Evolutionary conservation across 2,113 vertebrate genomes (phyloP).

Genomic region (Tympanuchus pallidicinctus): DNA sequence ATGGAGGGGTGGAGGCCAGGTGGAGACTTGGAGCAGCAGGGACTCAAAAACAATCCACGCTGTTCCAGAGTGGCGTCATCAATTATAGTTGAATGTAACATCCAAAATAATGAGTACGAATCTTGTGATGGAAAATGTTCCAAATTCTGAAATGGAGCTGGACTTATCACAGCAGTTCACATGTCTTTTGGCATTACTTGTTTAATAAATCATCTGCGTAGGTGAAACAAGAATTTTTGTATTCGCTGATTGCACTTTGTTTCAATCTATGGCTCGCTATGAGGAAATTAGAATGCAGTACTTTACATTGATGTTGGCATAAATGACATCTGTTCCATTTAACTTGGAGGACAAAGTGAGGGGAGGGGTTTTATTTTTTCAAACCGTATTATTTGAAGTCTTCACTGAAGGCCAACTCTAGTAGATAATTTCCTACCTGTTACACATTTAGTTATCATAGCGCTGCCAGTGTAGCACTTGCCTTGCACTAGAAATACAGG

Average conservation of each 20-base stretch:
- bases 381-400: background rate
- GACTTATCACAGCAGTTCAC: background rate
- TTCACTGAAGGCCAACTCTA: background rate
- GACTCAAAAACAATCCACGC: background rate
- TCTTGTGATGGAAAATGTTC: background rate
- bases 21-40: background rate
- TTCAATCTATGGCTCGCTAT: background rate
- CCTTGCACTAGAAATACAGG: background rate
- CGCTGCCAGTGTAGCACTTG: background rate
- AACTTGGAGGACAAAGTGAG: background rate
- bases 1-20: background rate
- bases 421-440: background rate
- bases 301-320: fast-evolving
- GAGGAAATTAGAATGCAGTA: background rate
- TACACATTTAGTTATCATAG: background rate
- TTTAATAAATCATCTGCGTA: background rate
- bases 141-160: background rate
- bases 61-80: background rate
- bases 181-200: background rate
- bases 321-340: background rate
- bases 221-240: background rate
- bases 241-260: background rate
- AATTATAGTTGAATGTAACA: background rate
- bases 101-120: background rate
- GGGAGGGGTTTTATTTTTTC: background rate